Conservation (phyloP, 2,888 invertebrate species). For the Chaitophorus viminalis region DNA sequence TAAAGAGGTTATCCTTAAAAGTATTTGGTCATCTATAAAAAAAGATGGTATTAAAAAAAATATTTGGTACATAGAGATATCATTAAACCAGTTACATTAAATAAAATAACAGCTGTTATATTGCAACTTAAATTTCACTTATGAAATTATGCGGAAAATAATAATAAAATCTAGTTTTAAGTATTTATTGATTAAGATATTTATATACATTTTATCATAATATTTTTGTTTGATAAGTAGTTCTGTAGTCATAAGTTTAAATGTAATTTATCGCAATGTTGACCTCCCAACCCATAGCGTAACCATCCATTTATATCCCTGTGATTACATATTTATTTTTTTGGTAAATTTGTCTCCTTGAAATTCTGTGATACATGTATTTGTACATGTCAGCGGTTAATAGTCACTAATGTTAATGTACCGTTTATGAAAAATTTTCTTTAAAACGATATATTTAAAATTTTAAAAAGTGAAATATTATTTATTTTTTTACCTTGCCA, state of each 20-base stretch:
- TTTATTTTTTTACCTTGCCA: slow-evolving; percentile 53
- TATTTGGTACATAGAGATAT: background rate
- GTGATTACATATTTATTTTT: slow-evolving; percentile 25
- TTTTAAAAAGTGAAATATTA: slow-evolving; percentile 36
- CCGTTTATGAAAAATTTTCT: slow-evolving; percentile 27
- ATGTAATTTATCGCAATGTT: slow-evolving; percentile 10
- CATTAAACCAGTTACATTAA: background rate
- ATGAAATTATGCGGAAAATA: background rate
- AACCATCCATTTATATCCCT: slow-evolving; percentile 22
- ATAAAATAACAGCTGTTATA: background rate
- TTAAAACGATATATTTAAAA: slow-evolving; percentile 50
- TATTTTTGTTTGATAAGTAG: slow-evolving; percentile 41
- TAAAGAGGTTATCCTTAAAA: background rate
- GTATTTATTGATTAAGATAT: slow-evolving; percentile 24
- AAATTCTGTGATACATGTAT: slow-evolving; percentile 59
- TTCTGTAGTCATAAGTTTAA: background rate
- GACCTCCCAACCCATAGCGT: slow-evolving; percentile 17
- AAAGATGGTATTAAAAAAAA: background rate
- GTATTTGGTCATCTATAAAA: background rate
- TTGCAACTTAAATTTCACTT: slow-evolving; percentile 1
- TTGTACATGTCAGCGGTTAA: slow-evolving; percentile 50
- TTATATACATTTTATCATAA: slow-evolving; percentile 32
- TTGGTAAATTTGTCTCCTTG: slow-evolving; percentile 48
- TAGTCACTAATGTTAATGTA: slow-evolving; percentile 44
- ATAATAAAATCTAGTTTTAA: background rate